Evolutionary conservation across 2,888 invertebrate genomes (phyloP), one percentile per base, ranked within the genome.

Genomic region (Slavum lentiscoides): DNA sequence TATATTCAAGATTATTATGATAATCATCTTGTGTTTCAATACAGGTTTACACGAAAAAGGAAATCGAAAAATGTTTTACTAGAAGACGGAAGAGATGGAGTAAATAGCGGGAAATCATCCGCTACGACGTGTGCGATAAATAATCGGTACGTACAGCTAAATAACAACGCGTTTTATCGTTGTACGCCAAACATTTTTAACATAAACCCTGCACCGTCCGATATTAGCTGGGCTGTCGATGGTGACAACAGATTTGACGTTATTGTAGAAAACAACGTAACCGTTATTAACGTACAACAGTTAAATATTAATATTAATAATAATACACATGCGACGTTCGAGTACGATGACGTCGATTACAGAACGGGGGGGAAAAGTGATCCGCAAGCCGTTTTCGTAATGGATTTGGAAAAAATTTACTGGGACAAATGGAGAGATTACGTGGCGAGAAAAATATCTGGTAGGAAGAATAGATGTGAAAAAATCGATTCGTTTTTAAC

Each of bases 361-460:
- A 17, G 5, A 23, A 15, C 6, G 2, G 53, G 37, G 19, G 6
- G 62, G 19, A 69, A 62, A 37, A 21, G 15, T 9, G 37, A 55
- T 59, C n/a, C 30, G 8, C 39, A 39, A 1, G 11, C n/a, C 17
- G 39, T 66, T 17, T 9, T n/a, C 2, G 17, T n/a, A 4, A 23
- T 39, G 11, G n/a, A 72, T 64, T 39, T 72, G 23, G 62, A 80
- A 30, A 64, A 39, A 66, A 66, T 70, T 39, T 80, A 80, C 55
- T 80, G 80, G 80, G 43, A 72, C 15, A 80, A 43, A 30, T 80
- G 80, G 80, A 64, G 80, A n/a, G n/a, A 55, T 43, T 72, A 43
- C 8, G 58, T 43, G 7, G 58, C 15, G 9, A 43, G 23, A 30
- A 72, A 64, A 43, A 66, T 8, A 15, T 58, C 62, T 0, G 11